Base-by-base conservation (phyloP, 2,888 invertebrate species). In the Aphidius colemani region DNA sequence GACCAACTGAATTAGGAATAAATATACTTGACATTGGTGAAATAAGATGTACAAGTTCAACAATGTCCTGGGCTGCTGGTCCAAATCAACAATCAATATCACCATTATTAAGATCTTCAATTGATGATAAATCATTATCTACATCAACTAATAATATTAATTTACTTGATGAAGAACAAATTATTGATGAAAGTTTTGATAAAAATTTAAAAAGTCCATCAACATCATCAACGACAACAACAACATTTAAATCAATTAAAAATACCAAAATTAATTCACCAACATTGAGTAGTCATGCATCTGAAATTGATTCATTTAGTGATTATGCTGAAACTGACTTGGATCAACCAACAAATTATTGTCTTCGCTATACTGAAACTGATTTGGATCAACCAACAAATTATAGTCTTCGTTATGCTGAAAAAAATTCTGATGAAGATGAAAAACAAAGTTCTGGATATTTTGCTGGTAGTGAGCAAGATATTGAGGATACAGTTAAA, bases 391-490 rank as follows among this genome's bases (percentile, higher is more conserved):
- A 95, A 79, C 94, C 94, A 0, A 96, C 96, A 0, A 93, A 96
- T 83, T 96, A 94, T 78, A 95, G 95, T 69, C 83, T 95, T 67
- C 87, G 93, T 30, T 96, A 95, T 79, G 91, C 91, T 1, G 95
- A 95, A 78, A 90, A 90, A 70, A 91, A 90, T 75, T 87, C 90
- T 0, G 92, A 91, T 67, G 81, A 81, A 18, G 79, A 80, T 9
- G 79, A 78, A n/a, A 78, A 79, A 30, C 74, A 75, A 43, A 73
- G 68, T 61, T 72, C 76, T 5, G 73, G 72, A 7, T 81, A 80
- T 51, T 76, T 77, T 43, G 67, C 69, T 4, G 67, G 66, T 7
- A 72, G 67, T 13, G 71, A 71, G 53, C 76, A 78, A 56, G 76
- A 73, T 68, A 83, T 82, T 70, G 91, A 91, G 66, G 95, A 96